A percentile compares a stretch with the other conserved stretches of the same genome.
Evolutionary conservation across 1,140 invertebrate species (phyloP).

Genomic region (Acromyrmex heyeri): DNA sequence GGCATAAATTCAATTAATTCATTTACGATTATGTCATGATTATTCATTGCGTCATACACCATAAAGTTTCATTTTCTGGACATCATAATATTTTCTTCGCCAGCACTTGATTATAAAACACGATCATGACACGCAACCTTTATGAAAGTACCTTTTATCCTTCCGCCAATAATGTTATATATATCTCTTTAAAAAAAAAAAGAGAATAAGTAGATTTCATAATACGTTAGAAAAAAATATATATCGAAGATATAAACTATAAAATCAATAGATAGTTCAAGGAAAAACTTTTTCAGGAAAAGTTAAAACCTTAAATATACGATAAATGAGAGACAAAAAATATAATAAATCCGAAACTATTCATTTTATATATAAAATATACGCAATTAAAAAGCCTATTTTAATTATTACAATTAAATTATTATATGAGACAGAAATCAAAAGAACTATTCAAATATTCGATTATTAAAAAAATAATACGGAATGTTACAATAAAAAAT

Average conservation of each 20-base stretch:
- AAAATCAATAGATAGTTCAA: neutral
- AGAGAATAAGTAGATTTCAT: constrained; percentile 18
- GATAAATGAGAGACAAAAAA: neutral
- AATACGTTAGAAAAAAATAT: constrained; percentile 8
- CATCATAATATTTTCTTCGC: neutral
- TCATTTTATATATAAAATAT: neutral
- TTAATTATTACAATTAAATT: neutral
- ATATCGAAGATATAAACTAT: neutral
- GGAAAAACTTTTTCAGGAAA: neutral
- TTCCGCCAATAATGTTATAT: constrained; percentile 53
- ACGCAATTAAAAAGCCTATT: neutral
- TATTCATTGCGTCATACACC: neutral
- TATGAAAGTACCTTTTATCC: constrained; percentile 31
- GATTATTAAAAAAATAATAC: neutral
- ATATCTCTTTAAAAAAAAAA: constrained; percentile 12
- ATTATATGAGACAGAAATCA: neutral
- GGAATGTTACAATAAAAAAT: neutral
- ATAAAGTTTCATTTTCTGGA: constrained; percentile 12
- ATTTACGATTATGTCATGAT: constrained; percentile 24
- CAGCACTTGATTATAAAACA: constrained; percentile 24
- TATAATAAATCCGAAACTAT: neutral
- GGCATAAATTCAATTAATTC: constrained; percentile 40
- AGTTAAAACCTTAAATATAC: neutral
- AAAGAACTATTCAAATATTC: neutral
- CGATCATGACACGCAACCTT: constrained; percentile 44